phyloP scores from a whole-genome alignment of 2,888 invertebrate species.

The Latrodectus hesperus region DNA sequence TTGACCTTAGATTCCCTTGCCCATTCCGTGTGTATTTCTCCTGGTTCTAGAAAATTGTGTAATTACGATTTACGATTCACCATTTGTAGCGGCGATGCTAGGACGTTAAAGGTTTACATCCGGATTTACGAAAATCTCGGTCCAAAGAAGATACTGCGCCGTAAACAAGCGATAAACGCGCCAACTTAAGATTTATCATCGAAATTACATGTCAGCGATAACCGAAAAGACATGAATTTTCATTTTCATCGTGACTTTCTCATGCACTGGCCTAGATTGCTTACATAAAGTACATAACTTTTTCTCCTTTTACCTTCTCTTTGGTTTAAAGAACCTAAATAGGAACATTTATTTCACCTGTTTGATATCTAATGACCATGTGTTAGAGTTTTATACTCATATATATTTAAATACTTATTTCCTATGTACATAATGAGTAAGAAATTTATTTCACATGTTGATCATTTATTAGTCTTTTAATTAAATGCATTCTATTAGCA shows the following conservation, averaged over 20 bases:
- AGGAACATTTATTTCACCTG: no score
- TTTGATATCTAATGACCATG: no score
- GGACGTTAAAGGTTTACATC: conserved; percentile 54
- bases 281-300: conserved; percentile 29
- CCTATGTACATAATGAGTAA: no score
- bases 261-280: conserved; percentile 19
- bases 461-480: no score
- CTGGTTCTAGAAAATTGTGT: conserved; percentile 45
- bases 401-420: no score
- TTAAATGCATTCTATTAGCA: no score
- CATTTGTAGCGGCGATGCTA: conserved; percentile 35
- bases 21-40: not conserved
- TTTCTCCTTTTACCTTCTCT: conserved; percentile 6
- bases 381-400: no score
- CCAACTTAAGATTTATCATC: conserved; percentile 51
- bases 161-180: conserved; percentile 57
- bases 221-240: conserved; percentile 61
- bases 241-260: conserved; percentile 45
- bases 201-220: conserved; percentile 57
- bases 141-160: conserved; percentile 40
- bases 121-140: conserved; percentile 54
- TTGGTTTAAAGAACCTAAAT: not conserved
- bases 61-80: conserved; percentile 60
- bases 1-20: conserved; percentile 14
- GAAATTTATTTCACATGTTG: no score